A percentile compares a stretch with the other conserved stretches of the same genome.
Conservation (phyloP, 2,797 vertebrate genomes). For the Hapalemur alaotrensis region DNA sequence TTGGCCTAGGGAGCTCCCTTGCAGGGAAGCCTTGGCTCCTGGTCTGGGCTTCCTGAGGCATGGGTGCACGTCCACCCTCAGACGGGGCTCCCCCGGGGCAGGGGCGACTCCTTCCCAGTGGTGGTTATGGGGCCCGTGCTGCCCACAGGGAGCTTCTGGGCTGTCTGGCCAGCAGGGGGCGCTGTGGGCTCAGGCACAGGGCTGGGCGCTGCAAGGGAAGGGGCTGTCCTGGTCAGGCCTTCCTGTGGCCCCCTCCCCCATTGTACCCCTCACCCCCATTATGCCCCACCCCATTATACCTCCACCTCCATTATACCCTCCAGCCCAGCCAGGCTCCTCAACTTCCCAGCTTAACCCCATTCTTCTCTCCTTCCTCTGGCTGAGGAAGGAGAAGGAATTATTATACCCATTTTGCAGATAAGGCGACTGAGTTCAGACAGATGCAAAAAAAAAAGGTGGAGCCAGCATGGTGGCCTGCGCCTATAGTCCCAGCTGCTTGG, state of each 20-base stretch:
- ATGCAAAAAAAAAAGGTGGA: not conserved
- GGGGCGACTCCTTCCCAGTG: accelerated
- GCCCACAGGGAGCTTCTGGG: conserved; percentile 72
- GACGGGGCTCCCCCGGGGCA: not conserved
- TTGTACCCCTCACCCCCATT: too few relatives aligned
- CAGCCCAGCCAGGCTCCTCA: not conserved
- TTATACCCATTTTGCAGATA: not conserved
- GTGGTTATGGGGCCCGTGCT: not conserved
- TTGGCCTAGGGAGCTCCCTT: not conserved
- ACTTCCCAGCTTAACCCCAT: not conserved
- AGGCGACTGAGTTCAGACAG: not conserved
- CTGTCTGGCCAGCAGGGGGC: conserved; percentile 55
- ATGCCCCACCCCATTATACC: too few relatives aligned
- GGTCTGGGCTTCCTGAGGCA: not conserved
- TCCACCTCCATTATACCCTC: not conserved
- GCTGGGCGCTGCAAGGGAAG: not conserved
- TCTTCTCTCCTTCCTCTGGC: not conserved
- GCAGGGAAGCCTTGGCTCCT: not conserved
- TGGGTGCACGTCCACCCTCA: not conserved
- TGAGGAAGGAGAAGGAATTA: not conserved
- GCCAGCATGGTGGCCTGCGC: not conserved
- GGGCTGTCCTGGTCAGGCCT: not conserved
- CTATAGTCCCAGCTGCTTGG: not conserved
- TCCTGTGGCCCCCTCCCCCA: not conserved
- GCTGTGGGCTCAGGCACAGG: conserved; percentile 56